Evolutionary conservation across 2,888 invertebrate genomes (phyloP), one percentile per base, ranked within the genome.

Genomic region (Emmelina monodactyla): DNA sequence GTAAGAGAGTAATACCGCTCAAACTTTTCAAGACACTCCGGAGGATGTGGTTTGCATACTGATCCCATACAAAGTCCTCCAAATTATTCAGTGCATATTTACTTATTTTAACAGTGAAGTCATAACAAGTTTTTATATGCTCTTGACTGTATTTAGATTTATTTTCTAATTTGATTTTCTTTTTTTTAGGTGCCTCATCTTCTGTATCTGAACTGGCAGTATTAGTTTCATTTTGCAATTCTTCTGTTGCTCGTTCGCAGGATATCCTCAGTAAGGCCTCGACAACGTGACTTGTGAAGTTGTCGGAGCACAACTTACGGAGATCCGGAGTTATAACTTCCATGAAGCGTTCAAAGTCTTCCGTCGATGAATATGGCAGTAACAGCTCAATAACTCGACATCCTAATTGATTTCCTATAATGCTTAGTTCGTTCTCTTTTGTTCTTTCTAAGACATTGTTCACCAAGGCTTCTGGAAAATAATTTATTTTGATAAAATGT

Each of bases 1-100:
- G 56, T 45, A 80, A 47, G 14, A 82, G 68, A 1, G 85, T 82
- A 9, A 89, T 78, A 1, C 91, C 90, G 10, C 86, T 84, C 0
- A 92, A 64, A 49, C 85, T 86, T 55, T 86, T 83, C n/a, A 92
- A 59, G 1, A 85, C 86, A 7, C 88, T 85, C 33, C 92, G 82
- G 43, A 92, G 71, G 3, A 93, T 84, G 51, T 90, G 88, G 65
- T 87, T 92, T 0, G 88, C 91, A 44, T 88, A 91, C 0, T 73
- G 70, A 55, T 93, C 90, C 84, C 86, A 88, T 0, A 91, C 83
- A 51, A 89, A 93, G 53, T 93, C 92, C 58, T 93, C 93, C 38
- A 92, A 71, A 71, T 94, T 94, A 60, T 94, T 94, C 1, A 92
- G 62, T 14, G 88, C 76, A 62, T 89, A 94, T 68, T 86, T 89